Conservation (phyloP, 2,797 vertebrate species). For the Trachops cirrhosus region DNA sequence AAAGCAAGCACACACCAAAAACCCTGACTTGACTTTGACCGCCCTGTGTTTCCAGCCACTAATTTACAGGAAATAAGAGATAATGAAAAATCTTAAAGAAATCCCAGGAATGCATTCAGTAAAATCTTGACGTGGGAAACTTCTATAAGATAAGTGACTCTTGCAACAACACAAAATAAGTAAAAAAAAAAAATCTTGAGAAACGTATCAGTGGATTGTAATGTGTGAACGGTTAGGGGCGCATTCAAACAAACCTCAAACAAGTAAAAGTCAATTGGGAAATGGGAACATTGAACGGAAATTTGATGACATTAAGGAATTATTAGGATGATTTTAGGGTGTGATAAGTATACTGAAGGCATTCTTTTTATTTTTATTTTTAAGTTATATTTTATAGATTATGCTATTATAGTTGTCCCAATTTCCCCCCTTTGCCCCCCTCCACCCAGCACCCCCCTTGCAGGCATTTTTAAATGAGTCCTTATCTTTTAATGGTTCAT, state of each 20-base stretch:
- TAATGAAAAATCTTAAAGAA: not conserved
- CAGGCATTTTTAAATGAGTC: not conserved
- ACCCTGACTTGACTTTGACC: not conserved
- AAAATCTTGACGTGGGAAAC: not conserved
- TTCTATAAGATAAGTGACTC: not conserved
- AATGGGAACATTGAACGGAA: not conserved
- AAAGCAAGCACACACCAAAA: not conserved
- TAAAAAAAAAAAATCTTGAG: not conserved
- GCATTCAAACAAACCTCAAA: not conserved
- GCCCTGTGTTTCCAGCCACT: not conserved
- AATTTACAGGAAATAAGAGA: not conserved
- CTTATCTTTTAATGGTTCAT: constrained; percentile 11
- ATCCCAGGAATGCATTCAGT: not conserved
- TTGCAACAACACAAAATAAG: not conserved
- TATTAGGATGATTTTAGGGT: not conserved
- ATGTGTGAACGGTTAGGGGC: not conserved
- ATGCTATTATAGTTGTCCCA: no score
- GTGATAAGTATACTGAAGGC: not conserved
- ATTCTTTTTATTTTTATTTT: no score
- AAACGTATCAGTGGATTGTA: not conserved
- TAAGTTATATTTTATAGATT: no score
- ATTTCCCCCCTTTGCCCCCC: no score
- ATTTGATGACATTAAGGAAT: not conserved
- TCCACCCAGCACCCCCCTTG: no score
- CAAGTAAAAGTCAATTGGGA: not conserved